A percentile compares a stretch with the other conserved stretches of the same genome.
Evolutionary conservation across 2,888 invertebrate genomes (phyloP).

Genomic region (Clistopyga incitator): DNA sequence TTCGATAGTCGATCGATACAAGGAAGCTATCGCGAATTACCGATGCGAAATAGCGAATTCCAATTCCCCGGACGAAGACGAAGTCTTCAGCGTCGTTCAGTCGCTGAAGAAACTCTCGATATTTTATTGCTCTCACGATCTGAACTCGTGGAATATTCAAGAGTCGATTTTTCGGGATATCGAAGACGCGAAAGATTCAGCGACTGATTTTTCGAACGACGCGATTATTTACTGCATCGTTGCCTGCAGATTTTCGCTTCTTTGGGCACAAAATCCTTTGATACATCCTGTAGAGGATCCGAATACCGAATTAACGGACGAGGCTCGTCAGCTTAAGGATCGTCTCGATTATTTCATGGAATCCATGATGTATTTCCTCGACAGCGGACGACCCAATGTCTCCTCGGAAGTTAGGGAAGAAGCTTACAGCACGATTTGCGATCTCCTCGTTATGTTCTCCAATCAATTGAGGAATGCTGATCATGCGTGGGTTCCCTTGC

Average conservation of each 20-base stretch:
- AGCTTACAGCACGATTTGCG: conserved; percentile 98
- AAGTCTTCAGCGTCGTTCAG: conserved; percentile 95
- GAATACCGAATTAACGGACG: conserved; percentile 85
- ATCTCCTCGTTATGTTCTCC: conserved; percentile 96
- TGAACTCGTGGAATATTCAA: conserved; percentile 97
- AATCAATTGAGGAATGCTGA: conserved; percentile 88
- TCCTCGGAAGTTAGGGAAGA: conserved; percentile 79
- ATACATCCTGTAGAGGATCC: conserved; percentile 88
- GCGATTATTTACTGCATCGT: conserved; percentile 93
- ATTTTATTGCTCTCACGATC: conserved; percentile 97
- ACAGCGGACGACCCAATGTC: conserved; percentile 85
- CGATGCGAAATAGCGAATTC: conserved; percentile 90
- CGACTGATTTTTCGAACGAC: conserved; percentile 82
- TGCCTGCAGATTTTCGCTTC: conserved; percentile 93
- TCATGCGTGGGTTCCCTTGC: conserved; percentile 85
- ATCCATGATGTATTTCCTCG: conserved; percentile 89
- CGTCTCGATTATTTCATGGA: conserved; percentile 91
- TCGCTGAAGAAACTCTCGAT: conserved; percentile 97
- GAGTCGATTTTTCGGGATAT: conserved; percentile 92
- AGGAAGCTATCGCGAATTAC: conserved; percentile 95
- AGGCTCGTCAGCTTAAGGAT: conserved; percentile 88
- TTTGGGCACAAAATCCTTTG: conserved; percentile 95
- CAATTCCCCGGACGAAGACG: conserved; percentile 97
- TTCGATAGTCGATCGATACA: conserved; percentile 93
- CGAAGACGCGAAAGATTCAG: conserved; percentile 86